Percentiles rank a stretch among this genome's conserved stretches.
Conservation (phyloP, 2,888 invertebrate species). For the Zygogramma bicolorata region DNA sequence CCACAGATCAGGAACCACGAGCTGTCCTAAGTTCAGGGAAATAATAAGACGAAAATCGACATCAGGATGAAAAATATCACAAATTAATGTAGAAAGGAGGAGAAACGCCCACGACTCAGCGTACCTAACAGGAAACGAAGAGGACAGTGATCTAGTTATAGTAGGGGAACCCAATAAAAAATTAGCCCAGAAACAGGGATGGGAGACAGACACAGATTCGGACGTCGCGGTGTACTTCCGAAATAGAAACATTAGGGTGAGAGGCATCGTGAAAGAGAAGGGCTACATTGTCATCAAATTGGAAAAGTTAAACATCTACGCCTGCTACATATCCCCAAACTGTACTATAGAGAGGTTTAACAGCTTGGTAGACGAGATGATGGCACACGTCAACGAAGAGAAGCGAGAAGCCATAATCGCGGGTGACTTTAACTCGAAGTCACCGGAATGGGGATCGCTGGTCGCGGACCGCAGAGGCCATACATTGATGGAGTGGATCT, state of each 20-base stretch:
- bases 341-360: not conserved
- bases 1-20: too few relatives aligned
- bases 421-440: slow-evolving; percentile 30
- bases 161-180: slow-evolving; percentile 29
- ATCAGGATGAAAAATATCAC: slow-evolving; percentile 5
- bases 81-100: slow-evolving; percentile 14
- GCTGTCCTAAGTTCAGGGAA: too few relatives aligned
- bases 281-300: not conserved
- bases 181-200: not conserved
- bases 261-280: not conserved
- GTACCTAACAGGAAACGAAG: not conserved
- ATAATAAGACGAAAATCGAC: too few relatives aligned
- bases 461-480: slow-evolving; percentile 10
- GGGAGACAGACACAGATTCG: slow-evolving; percentile 16
- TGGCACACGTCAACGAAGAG: not conserved
- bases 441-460: slow-evolving; percentile 22
- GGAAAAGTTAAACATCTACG: not conserved
- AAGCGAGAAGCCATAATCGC: not conserved
- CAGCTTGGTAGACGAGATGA: slow-evolving; percentile 4
- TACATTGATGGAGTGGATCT: slow-evolving; percentile 6
- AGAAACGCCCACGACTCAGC: slow-evolving; percentile 31
- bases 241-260: slow-evolving; percentile 22
- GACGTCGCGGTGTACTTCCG: slow-evolving; percentile 20
- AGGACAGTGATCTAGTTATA: slow-evolving; percentile 24
- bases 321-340: slow-evolving; percentile 19